Conservation (phyloP, 2,113 vertebrate species). For the Stomatorhinus ivindoensis region DNA sequence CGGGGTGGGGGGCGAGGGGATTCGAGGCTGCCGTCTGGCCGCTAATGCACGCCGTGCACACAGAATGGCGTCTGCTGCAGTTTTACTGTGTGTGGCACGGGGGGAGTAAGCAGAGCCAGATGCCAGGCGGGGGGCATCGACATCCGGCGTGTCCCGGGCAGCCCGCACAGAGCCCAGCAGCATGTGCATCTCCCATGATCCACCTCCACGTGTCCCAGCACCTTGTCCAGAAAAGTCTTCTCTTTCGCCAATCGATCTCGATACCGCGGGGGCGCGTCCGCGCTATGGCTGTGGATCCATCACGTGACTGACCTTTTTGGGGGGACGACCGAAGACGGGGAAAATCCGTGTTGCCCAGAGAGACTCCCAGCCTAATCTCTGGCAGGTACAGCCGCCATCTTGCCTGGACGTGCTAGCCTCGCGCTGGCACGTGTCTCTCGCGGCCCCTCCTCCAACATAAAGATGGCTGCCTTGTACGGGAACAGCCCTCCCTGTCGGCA, state of each 20-base stretch:
- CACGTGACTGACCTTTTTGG: background rate
- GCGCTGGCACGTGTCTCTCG: background rate
- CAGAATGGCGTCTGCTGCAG: background rate
- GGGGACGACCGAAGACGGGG: background rate
- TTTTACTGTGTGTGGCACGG: background rate
- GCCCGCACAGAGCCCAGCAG: background rate
- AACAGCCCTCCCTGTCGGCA: background rate
- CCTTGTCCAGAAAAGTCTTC: background rate
- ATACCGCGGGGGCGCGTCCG: background rate
- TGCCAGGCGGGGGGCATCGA: background rate
- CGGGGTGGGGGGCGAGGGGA: background rate
- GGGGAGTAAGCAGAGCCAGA: background rate
- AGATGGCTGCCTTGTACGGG: background rate
- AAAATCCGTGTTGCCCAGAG: background rate
- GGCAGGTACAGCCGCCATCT: background rate
- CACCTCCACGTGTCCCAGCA: background rate
- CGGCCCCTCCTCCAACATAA: background rate
- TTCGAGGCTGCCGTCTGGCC: background rate
- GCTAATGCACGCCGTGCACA: background rate
- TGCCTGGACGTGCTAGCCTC: background rate
- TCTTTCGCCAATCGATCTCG: background rate
- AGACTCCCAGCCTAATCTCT: background rate
- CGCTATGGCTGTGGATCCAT: background rate
- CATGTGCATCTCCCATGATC: background rate
- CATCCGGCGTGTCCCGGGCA: background rate